These are phyloP conservation scores for Sthenelais limicola DNA, from an alignment of 2,888 invertebrate genomes.

Conservation along the genomic window DNA sequence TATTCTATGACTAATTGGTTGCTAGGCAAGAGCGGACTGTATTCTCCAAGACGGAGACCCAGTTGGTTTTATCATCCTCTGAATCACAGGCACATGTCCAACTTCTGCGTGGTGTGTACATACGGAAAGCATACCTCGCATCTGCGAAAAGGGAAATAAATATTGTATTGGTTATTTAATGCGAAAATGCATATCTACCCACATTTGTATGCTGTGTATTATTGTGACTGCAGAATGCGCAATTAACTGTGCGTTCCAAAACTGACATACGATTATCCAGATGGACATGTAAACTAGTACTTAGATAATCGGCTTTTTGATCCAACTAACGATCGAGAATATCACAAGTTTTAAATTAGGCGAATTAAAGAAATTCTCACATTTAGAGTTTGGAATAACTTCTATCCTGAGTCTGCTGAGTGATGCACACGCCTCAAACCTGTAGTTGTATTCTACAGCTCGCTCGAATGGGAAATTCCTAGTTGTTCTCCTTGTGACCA, in stretches of 20 bases:
- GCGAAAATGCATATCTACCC: no score
- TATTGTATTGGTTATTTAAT: no score
- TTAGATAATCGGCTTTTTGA: no score
- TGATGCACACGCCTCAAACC: conserved; percentile 61
- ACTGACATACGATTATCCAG: no score
- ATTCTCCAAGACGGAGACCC: conserved; percentile 64
- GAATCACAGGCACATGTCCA: conserved; percentile 63
- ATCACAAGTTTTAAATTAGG: neutral
- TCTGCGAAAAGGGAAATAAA: conserved; percentile 58
- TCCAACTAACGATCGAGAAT: no score
- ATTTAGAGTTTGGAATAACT: conserved; percentile 68
- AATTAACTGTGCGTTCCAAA: no score
- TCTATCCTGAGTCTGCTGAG: conserved; percentile 60
- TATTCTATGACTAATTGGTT: no score
- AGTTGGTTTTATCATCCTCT: conserved; percentile 64
- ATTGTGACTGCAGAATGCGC: no score
- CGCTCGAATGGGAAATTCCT: conserved; percentile 67
- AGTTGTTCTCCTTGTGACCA: conserved; percentile 64
- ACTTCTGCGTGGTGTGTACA: conserved; percentile 61
- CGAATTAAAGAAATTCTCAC: conserved; percentile 55
- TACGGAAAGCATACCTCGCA: conserved; percentile 63
- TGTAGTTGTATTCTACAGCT: conserved; percentile 61
- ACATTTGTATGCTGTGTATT: no score
- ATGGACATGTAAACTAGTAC: no score
- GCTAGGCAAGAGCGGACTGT: conserved; percentile 54